Percentiles rank a stretch among this genome's conserved stretches.
Evolutionary conservation across 2,797 vertebrate species (phyloP).

Genomic region (Valencia hispanica): DNA sequence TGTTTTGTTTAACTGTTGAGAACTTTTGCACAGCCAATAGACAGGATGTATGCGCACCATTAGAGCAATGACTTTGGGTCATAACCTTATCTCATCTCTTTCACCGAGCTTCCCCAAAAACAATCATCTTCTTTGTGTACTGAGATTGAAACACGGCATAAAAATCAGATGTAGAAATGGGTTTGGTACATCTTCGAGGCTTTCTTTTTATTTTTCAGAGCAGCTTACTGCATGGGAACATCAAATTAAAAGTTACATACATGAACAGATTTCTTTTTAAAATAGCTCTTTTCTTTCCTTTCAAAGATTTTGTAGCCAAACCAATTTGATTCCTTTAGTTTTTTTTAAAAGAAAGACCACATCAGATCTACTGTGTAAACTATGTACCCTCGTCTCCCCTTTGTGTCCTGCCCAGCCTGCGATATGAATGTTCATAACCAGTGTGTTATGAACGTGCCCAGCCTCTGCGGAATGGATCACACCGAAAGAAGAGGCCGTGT

Average conservation of each 20-base stretch:
- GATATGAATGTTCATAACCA: conserved; percentile 98
- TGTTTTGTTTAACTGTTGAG: too few relatives aligned
- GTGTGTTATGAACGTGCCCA: conserved; percentile 97
- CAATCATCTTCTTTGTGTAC: conserved; percentile 41
- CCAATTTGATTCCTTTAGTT: not conserved
- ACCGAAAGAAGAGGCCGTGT: conserved; percentile 93
- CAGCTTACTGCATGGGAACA: conserved; percentile 18
- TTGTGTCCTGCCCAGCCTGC: conserved; percentile 84
- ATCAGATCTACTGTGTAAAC: not conserved
- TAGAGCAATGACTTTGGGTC: conserved; percentile 45
- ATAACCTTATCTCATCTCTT: conserved; percentile 38
- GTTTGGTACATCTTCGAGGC: conserved; percentile 6
- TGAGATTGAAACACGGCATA: conserved; percentile 35
- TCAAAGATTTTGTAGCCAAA: not conserved
- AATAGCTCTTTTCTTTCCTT: conserved; percentile 2
- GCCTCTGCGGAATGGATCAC: conserved; percentile 94
- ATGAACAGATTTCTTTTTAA: conserved; percentile 7
- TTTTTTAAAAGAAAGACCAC: not conserved
- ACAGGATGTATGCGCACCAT: conserved; percentile 32
- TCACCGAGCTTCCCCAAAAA: conserved; percentile 27
- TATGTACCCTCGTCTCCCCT: conserved; percentile 18
- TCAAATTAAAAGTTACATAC: not conserved
- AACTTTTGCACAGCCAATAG: too few relatives aligned
- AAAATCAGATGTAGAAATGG: conserved; percentile 1
- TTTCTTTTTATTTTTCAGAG: conserved; percentile 13